Base-by-base conservation (phyloP, 92 coral and sea anemone species). In the Epizoanthus scotinus region DNA sequence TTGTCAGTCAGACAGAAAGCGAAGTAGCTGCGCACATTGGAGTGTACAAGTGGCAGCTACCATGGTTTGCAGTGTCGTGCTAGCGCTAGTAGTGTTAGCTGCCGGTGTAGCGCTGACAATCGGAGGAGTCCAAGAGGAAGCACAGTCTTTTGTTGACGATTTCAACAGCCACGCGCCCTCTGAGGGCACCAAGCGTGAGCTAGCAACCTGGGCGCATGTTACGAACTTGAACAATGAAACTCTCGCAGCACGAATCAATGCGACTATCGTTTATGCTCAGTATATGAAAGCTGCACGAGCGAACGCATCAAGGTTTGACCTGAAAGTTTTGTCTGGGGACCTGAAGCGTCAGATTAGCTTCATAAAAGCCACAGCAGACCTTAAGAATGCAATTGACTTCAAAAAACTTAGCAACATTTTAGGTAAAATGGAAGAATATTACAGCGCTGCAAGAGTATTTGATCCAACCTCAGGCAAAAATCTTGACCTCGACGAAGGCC, bases 171-270 rank as follows among this genome's bases (percentile, higher is more conserved):
- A 47, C 34, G 84, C 85, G 2, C 84, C 86, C 0, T 5, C 12
- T 1, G 84, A 71, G 72, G 75, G 77, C 14, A 77, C 63, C 81
- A 78, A 90, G 10, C 26, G 28, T 0, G 67, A 57, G 5, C 82
- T 74, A 8, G 90, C 86, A 6, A 67, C 83, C 1, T 94, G 98
- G 98, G 82, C 83, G 17, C 42, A 87, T 65, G 86, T 83, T 14
- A 94, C 97, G 7, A 92, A 94, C 88, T 57, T 94, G 34, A 94
- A 94, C 2, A 61, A 88, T 4, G 49, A 78, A 78, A 94, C 90
- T 87, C 84, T 73, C 17, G 66, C 55, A 8, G 25, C 63, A 18
- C 82, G 58, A 62, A 88, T 90, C 27, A 69, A 87, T 25, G 81
- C 87, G 5, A 86, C 84, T 58, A 74, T 94, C 27, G 78, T 60